phyloP scores from a whole-genome alignment of 1,140 invertebrate species.

The Micrasema minimum region DNA sequence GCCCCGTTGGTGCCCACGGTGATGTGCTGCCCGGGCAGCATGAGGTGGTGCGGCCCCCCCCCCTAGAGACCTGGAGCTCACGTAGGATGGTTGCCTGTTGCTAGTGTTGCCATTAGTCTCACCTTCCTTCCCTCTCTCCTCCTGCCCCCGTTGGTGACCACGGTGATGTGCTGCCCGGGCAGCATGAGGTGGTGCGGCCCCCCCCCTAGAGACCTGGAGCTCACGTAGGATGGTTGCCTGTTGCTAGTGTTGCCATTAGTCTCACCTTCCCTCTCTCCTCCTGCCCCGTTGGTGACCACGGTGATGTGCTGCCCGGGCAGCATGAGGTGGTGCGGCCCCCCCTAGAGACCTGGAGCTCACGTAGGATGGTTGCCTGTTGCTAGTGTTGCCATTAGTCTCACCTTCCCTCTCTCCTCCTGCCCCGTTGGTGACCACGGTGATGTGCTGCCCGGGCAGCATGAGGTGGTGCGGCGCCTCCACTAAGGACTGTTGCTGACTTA shows the following conservation, averaged over 20 bases:
- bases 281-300: slow-evolving; percentile 72
- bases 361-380: slow-evolving; percentile 53
- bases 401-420: slow-evolving; percentile 72
- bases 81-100: slow-evolving; percentile 53
- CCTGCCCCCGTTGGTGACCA: slow-evolving; percentile 71
- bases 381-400: slow-evolving; percentile 48
- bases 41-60: slow-evolving; percentile 58
- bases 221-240: slow-evolving; percentile 56
- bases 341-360: slow-evolving; percentile 55
- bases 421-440: slow-evolving; percentile 73
- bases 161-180: slow-evolving; percentile 69
- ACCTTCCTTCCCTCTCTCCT: slow-evolving; percentile 72
- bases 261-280: slow-evolving; percentile 70
- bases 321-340: slow-evolving; percentile 58
- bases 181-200: slow-evolving; percentile 58
- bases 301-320: slow-evolving; percentile 70
- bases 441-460: slow-evolving; percentile 67
- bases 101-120: neutral
- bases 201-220: slow-evolving; percentile 57
- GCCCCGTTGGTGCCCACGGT: slow-evolving; percentile 73
- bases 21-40: slow-evolving; percentile 68
- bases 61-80: slow-evolving; percentile 56
- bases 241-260: neutral
- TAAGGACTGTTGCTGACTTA: slow-evolving; percentile 60
- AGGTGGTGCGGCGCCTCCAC: slow-evolving; percentile 59